Percentiles rank a stretch among this genome's conserved stretches.
Conservation (phyloP, 2,888 invertebrate species). For the Griposia aprilina region DNA sequence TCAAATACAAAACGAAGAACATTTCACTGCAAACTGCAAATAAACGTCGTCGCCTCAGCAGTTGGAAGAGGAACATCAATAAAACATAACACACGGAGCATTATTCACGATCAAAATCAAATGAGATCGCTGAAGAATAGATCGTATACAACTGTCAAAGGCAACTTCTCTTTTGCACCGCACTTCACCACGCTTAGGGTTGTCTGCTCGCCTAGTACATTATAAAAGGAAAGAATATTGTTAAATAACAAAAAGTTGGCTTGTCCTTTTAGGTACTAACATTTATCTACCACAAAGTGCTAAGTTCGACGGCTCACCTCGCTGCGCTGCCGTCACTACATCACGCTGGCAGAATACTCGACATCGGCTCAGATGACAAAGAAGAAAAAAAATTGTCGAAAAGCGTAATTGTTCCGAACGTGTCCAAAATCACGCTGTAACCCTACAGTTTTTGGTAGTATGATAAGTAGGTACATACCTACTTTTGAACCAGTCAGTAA, state of each 20-base stretch:
- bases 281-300: too few species aligned
- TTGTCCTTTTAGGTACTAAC: not conserved
- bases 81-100: conserved; percentile 71
- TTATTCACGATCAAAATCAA: conserved; percentile 77
- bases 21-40: conserved; percentile 22
- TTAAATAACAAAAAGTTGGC: not conserved
- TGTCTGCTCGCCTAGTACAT: conserved; percentile 29
- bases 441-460: not conserved
- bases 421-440: not conserved
- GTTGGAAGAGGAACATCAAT: conserved; percentile 66
- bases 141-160: conserved; percentile 75
- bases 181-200: conserved; percentile 65
- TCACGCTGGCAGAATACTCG: not conserved
- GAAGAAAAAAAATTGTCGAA: not conserved
- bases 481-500: not conserved
- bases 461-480: not conserved
- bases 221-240: too few species aligned
- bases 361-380: not conserved
- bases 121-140: conserved; percentile 71
- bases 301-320: not conserved
- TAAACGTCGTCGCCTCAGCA: conserved; percentile 33
- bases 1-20: conserved; percentile 34
- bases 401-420: too few species aligned
- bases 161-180: conserved; percentile 66
- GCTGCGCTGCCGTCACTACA: not conserved